Evolutionary conservation across 2,888 invertebrate species (phyloP).

Genomic region (Sturmia bella): DNA sequence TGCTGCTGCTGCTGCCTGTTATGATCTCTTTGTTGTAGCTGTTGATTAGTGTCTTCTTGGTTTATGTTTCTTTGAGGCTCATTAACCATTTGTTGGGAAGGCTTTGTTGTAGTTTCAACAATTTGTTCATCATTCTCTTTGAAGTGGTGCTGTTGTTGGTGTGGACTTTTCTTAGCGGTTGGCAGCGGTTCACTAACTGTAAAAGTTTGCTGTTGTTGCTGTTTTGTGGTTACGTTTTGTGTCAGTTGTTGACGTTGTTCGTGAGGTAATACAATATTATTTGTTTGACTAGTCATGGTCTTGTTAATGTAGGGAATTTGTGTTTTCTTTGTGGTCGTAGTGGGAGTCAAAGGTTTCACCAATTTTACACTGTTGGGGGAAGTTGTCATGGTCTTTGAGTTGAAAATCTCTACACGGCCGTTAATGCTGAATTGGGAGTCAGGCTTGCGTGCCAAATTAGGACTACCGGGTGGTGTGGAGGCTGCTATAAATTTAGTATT

Average conservation of each 20-base stretch:
- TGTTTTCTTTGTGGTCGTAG: conserved; percentile 70
- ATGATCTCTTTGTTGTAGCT: conserved; percentile 36
- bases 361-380: conserved; percentile 30
- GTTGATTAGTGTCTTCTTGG: conserved; percentile 52
- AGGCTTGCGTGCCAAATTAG: conserved; percentile 66
- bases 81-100: conserved; percentile 60
- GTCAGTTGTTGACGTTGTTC: conserved; percentile 37
- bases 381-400: conserved; percentile 76
- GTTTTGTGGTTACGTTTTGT: conserved; percentile 49
- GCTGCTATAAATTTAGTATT: conserved; percentile 70
- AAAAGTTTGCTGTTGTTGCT: conserved; percentile 53
- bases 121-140: not conserved
- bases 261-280: conserved; percentile 56
- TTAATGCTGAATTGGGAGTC: conserved; percentile 77
- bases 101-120: conserved; percentile 83
- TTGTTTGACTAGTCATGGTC: conserved; percentile 44
- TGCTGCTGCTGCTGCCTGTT: conserved; percentile 40
- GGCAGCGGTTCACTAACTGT: conserved; percentile 63
- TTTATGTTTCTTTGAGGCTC: conserved; percentile 57
- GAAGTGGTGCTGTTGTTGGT: not conserved
- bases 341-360: conserved; percentile 74
- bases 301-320: conserved; percentile 69
- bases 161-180: conserved; percentile 1
- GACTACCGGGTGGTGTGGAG: conserved; percentile 60
- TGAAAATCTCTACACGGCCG: conserved; percentile 80